phyloP scores from a whole-genome alignment of 2,888 invertebrate species.

The Aphodius sticticus region DNA sequence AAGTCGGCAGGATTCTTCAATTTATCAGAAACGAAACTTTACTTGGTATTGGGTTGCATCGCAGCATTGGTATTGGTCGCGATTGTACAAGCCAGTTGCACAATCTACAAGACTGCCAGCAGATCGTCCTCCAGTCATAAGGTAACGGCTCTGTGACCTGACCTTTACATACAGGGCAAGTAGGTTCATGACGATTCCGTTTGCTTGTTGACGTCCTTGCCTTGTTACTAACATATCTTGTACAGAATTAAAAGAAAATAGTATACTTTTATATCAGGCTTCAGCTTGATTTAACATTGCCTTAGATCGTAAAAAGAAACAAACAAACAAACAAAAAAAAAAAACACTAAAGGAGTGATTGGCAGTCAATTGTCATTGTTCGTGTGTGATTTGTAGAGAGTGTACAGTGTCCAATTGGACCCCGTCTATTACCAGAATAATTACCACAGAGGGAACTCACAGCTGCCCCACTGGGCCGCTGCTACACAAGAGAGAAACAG shows the following conservation, averaged over 20 bases:
- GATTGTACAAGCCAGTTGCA: constrained; percentile 83
- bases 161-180: constrained; percentile 50
- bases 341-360: not conserved
- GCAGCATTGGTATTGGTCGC: constrained; percentile 81
- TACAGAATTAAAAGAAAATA: not conserved
- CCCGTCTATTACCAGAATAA: constrained; percentile 52
- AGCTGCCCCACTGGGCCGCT: constrained; percentile 55
- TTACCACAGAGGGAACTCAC: constrained; percentile 47
- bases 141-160: constrained; percentile 66
- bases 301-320: not conserved
- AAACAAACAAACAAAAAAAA: too few relatives aligned
- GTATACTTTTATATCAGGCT: not conserved
- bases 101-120: constrained; percentile 75
- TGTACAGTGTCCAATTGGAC: constrained; percentile 58
- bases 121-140: constrained; percentile 69
- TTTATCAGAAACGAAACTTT: constrained; percentile 76
- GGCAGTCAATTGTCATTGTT: constrained; percentile 24
- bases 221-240: constrained; percentile 9
- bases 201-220: constrained; percentile 38
- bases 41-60: constrained; percentile 84
- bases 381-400: constrained; percentile 52
- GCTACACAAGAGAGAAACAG: constrained; percentile 51
- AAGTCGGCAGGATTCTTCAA: constrained; percentile 66
- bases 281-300: not conserved
- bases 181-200: constrained; percentile 49